Evolutionary conservation across 2,888 invertebrate genomes (phyloP), one percentile per base, ranked within the genome.

Genomic region (Helicoverpa assulta): DNA sequence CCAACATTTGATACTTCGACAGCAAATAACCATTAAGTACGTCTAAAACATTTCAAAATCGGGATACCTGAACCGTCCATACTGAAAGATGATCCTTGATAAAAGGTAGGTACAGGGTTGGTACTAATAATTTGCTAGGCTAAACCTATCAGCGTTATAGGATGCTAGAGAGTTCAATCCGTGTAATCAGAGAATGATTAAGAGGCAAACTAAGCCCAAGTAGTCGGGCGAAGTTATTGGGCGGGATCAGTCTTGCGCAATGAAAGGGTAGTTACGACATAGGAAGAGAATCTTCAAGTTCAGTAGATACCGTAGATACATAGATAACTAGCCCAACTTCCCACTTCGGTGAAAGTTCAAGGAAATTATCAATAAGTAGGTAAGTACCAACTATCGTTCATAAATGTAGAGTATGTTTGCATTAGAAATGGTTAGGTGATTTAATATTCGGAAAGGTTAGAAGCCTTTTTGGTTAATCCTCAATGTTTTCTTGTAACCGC

Each of bases 181-280:
- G 51, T 18, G 64, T 60, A 53, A 65, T 75, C 54, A 63, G 64
- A 60, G 26, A 51, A 60, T 61, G 60, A 70, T 80, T 76, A 62
- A 68, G 21, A 54, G 51, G 19, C 37, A 55, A 65, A 72, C 61
- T 87, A 83, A 66, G 63, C 57, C 65, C 59, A 67, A 81, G 76
- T 83, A 79, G 73, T 73, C 77, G 63, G 67, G 63, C 78, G 64
- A 87, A 88, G 80, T 88, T 88, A 70, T 70, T 63, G 62, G 68
- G 62, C 37, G 58, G 71, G 78, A 79, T 76, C 77, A 73, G 73
- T 18, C 73, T 70, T 67, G 76, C 76, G 80, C 82, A 85, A 87
- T 86, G 83, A 80, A 75, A 76, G 82, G 67, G 70, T 64, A 47
- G 55, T 19, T 16, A 52, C 56, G 55, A 71, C 26, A 43, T 53